phyloP scores from a whole-genome alignment of 2,113 vertebrate genomes.

The Ptyas mucosa region DNA sequence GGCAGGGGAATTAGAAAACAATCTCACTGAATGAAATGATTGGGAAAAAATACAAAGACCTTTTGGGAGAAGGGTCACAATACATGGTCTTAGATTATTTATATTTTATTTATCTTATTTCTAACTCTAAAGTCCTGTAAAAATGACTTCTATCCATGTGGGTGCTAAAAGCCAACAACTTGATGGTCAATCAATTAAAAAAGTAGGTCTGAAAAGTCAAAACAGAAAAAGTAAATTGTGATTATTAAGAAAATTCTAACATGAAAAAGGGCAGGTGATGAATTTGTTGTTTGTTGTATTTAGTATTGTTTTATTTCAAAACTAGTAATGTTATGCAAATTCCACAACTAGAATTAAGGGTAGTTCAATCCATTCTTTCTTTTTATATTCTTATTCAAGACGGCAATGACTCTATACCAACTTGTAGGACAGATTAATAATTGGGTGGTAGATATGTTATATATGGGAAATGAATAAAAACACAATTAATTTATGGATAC shows the following conservation, averaged over 20 bases:
- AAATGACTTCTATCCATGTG: background rate
- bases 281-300: background rate
- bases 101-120: background rate
- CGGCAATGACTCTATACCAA: background rate
- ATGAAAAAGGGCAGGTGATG: background rate
- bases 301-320: background rate
- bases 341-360: background rate
- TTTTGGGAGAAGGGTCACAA: background rate
- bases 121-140: background rate
- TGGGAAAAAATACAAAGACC: background rate
- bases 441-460: background rate
- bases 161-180: background rate
- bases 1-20: background rate
- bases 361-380: background rate
- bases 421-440: background rate
- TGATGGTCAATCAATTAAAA: background rate
- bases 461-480: background rate
- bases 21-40: background rate
- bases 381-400: background rate
- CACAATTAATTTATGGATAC: background rate
- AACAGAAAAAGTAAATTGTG: background rate
- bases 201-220: background rate
- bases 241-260: background rate
- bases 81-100: background rate
- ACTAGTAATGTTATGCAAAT: background rate